A percentile compares a stretch with the other conserved stretches of the same genome.
Conservation (phyloP, 1,140 invertebrate genomes). For the Drosophila suzukii region DNA sequence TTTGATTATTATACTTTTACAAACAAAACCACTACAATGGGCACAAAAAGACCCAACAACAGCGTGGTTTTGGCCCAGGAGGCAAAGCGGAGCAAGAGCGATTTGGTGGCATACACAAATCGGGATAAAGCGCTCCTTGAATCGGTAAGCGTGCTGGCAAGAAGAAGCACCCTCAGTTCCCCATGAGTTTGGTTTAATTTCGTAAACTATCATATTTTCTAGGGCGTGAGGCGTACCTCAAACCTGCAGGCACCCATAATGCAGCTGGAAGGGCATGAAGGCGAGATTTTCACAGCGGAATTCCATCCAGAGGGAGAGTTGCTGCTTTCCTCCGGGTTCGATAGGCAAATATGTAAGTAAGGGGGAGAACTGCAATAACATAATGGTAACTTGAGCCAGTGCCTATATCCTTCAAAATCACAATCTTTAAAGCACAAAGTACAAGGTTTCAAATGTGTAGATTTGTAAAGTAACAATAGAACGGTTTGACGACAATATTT, state of each 20-base stretch:
- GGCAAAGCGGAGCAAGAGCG: constrained; percentile 87
- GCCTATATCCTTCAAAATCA: neutral
- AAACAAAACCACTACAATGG: constrained; percentile 45
- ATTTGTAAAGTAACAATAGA: too few species aligned
- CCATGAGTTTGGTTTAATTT: neutral
- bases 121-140: constrained; percentile 81
- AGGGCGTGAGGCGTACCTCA: constrained; percentile 92
- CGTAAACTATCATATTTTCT: neutral
- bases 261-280: constrained; percentile 98
- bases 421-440: too few species aligned
- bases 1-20: constrained; percentile 8
- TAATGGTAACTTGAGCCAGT: neutral
- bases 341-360: constrained; percentile 96
- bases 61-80: constrained; percentile 87
- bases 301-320: constrained; percentile 98
- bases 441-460: too few species aligned
- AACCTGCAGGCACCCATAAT: constrained; percentile 97
- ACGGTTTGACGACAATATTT: too few species aligned
- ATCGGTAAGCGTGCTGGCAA: constrained; percentile 61
- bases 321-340: constrained; percentile 97
- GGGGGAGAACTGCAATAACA: neutral
- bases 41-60: constrained; percentile 84
- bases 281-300: constrained; percentile 96
- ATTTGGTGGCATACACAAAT: constrained; percentile 85
- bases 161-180: constrained; percentile 20